A percentile compares a stretch with the other conserved stretches of the same genome.
These are phyloP conservation scores for Drosophila seclusa DNA, from an alignment of 2,888 invertebrate genomes.

Conservation along the genomic window DNA sequence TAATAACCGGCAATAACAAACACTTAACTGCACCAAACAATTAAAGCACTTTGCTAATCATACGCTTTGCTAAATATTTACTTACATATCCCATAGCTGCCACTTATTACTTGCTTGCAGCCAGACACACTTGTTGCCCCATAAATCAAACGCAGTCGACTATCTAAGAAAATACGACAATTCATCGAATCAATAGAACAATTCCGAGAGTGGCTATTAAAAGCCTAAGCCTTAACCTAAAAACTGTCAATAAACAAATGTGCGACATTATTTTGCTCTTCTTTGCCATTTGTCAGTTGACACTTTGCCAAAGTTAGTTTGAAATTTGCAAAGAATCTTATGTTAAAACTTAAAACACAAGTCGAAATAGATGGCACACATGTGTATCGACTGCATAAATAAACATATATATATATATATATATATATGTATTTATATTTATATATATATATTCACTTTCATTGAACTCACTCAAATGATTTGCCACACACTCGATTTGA, in stretches of 20 bases:
- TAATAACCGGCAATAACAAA: slow-evolving; percentile 51
- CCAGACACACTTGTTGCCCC: slow-evolving; percentile 29
- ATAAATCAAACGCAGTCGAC: slow-evolving; percentile 18
- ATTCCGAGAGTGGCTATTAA: slow-evolving; percentile 8
- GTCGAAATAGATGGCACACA: slow-evolving; percentile 6
- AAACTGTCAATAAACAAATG: slow-evolving; percentile 39
- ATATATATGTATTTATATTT: background rate
- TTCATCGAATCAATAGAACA: slow-evolving; percentile 6
- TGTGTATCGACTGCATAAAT: background rate
- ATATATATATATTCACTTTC: background rate
- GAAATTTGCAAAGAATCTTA: slow-evolving; percentile 46
- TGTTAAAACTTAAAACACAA: slow-evolving; percentile 19
- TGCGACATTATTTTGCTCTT: slow-evolving; percentile 45
- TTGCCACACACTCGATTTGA: slow-evolving; percentile 32
- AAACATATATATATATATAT: background rate
- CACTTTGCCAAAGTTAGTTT: slow-evolving; percentile 81
- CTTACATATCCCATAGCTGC: slow-evolving; percentile 17
- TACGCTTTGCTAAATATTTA: slow-evolving; percentile 3
- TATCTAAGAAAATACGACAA: background rate
- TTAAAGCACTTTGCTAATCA: slow-evolving; percentile 44
- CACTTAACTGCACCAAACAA: slow-evolving; percentile 41
- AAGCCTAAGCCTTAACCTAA: slow-evolving; percentile 51
- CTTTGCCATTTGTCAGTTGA: slow-evolving; percentile 49
- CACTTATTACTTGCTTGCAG: slow-evolving; percentile 24
- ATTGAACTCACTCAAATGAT: slow-evolving; percentile 4